Conservation (phyloP, 2,888 invertebrate species). For the Pediacus dermestoides region DNA sequence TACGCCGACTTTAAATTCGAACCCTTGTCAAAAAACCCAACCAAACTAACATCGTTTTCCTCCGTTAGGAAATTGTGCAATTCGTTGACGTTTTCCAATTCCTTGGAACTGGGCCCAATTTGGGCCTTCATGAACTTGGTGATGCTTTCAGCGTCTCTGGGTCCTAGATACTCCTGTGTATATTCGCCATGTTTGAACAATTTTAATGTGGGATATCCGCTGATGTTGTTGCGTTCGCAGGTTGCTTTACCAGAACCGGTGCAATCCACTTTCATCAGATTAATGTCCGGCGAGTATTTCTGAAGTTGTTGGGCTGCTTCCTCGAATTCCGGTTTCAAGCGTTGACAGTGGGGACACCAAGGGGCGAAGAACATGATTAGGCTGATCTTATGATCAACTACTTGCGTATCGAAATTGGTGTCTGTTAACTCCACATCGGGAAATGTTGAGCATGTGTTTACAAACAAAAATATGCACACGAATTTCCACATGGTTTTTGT, state of each 20-base stretch:
- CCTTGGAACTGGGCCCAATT: slow-evolving; percentile 92
- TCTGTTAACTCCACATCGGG: slow-evolving; percentile 47
- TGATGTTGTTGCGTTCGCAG: slow-evolving; percentile 83
- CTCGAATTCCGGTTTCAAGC: slow-evolving; percentile 92
- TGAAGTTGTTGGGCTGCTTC: slow-evolving; percentile 82
- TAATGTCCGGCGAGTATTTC: slow-evolving; percentile 81
- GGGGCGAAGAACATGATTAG: slow-evolving; percentile 62
- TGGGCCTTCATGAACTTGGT: slow-evolving; percentile 81
- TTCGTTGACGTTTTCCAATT: slow-evolving; percentile 65
- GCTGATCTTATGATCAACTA: slow-evolving; percentile 72
- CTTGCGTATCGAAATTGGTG: slow-evolving; percentile 65
- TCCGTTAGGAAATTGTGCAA: slow-evolving; percentile 63
- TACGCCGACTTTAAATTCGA: slow-evolving; percentile 75
- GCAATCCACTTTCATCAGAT: slow-evolving; percentile 91
- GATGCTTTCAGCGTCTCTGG: slow-evolving; percentile 75
- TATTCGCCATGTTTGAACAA: slow-evolving; percentile 88
- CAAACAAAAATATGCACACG: no score
- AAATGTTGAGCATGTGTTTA: neutral
- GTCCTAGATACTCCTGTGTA: slow-evolving; percentile 87
- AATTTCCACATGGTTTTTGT: no score
- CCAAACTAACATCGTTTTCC: slow-evolving; percentile 66
- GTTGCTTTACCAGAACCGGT: slow-evolving; percentile 84
- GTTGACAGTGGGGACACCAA: slow-evolving; percentile 97
- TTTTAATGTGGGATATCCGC: slow-evolving; percentile 94
- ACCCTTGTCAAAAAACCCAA: slow-evolving; percentile 77